Conservation (phyloP, 1,140 invertebrate species). For the Diabrotica virgifera region DNA sequence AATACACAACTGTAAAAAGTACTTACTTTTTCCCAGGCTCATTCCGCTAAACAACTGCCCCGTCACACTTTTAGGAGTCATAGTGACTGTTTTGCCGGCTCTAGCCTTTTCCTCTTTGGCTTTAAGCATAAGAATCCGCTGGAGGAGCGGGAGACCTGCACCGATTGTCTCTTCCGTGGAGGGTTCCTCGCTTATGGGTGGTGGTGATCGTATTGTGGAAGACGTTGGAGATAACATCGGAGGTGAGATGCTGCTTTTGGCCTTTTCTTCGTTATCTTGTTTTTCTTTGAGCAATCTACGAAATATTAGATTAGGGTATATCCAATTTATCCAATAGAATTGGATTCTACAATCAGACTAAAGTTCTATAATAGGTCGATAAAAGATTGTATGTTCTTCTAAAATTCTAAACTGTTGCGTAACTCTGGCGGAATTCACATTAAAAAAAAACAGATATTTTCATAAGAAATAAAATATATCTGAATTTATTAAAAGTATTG, state of each 20-base stretch:
- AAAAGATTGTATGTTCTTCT: no score
- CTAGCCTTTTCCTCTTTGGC: slow-evolving; percentile 70
- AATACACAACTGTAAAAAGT: no score
- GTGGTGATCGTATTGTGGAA: slow-evolving; percentile 44
- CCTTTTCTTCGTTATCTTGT: slow-evolving; percentile 61
- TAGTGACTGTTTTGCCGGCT: slow-evolving; percentile 26
- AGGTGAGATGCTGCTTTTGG: slow-evolving; percentile 42
- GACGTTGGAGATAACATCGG: slow-evolving; percentile 50
- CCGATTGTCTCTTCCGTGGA: slow-evolving; percentile 60
- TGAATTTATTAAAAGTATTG: no score
- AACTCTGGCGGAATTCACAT: no score
- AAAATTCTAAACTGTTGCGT: no score
- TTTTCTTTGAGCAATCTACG: slow-evolving; percentile 76
- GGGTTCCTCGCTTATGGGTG: slow-evolving; percentile 55
- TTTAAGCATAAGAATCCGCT: slow-evolving; percentile 74
- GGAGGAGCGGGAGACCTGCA: slow-evolving; percentile 71
- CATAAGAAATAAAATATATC: no score
- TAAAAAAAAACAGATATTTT: no score
- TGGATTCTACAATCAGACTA: no score
- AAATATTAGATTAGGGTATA: neutral
- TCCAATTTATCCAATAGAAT: neutral
- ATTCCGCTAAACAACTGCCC: slow-evolving; percentile 26
- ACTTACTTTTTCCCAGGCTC: slow-evolving; percentile 21
- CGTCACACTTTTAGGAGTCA: slow-evolving; percentile 23
- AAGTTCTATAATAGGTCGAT: no score